Base-by-base conservation (phyloP, 2,888 invertebrate species). In the Cecidostiba fungosa region DNA sequence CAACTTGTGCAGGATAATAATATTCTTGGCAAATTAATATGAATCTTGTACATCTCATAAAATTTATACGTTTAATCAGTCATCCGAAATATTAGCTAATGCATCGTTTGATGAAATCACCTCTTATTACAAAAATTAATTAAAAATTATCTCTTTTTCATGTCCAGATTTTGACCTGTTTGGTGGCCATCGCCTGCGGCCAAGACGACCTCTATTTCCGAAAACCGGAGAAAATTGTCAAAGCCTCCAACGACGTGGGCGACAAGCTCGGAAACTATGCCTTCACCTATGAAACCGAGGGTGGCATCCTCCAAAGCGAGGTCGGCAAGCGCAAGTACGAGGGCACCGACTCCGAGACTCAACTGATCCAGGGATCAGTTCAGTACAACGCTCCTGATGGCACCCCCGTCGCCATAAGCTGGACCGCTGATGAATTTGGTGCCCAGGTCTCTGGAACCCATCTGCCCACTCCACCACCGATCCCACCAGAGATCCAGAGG, bases 361-460 rank as follows among this genome's bases (percentile, higher is more conserved):
- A 93, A 70, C 83, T 93, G 84, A 93, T 93, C 59, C 93, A 93
- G 70, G 93, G 93, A 0, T 93, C 93, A 0, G 93, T 93, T 0
- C 93, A 93, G 82, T 93, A 93, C 88, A 93, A 93, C 80, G 93
- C 93, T 0, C 93, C 93, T 0, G 93, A 93, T 80, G 93, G 93
- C 14, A 93, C 93, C 0, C 93, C 93, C 3, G 91, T 93, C 39
- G 92, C 93, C 14, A 86, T 92, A 47, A 93, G 93, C 85, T 93
- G 93, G 93, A 93, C 93, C 0, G 93, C 93, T 47, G 93, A 93
- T 70, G 93, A 93, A 77, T 93, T 91, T 59, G 93, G 93, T 0
- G 89, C 92, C 14, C 93, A 92, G 87, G 92, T 93, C 10, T 89
- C 90, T 0, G 92, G 92, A 5, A 90, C 90, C 50, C 93, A 93